phyloP scores from a whole-genome alignment of 2,797 vertebrate species.

The Alauda arvensis region DNA sequence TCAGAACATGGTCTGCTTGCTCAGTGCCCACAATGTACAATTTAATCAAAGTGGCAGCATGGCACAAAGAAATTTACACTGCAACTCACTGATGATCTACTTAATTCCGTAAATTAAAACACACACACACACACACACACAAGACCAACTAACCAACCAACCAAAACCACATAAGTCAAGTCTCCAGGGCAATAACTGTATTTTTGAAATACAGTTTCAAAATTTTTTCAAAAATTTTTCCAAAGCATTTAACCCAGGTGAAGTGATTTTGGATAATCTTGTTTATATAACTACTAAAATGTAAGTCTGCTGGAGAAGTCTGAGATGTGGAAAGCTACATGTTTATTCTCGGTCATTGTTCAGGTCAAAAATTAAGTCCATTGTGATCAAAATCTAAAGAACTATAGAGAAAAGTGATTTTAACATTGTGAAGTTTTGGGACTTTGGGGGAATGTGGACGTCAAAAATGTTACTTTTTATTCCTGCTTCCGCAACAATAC shows the following conservation, averaged over 20 bases:
- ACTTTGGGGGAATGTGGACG: neutral
- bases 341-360: neutral
- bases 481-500: neutral
- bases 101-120: neutral
- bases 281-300: neutral
- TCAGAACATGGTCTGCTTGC: neutral
- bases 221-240: neutral
- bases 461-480: neutral
- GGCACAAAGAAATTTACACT: neutral
- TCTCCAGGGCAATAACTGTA: neutral
- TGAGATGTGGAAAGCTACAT: neutral
- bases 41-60: neutral
- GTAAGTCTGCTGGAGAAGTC: neutral
- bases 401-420: neutral
- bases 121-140: neutral
- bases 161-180: neutral
- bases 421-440: neutral
- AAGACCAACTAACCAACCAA: neutral
- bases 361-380: neutral
- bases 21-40: neutral
- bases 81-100: neutral
- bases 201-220: neutral
- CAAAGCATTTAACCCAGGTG: neutral
- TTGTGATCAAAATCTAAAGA: neutral
- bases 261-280: neutral